These are phyloP conservation scores for Aphelocoma californica DNA, from an alignment of 2,797 vertebrate species.

Conservation along the genomic window DNA sequence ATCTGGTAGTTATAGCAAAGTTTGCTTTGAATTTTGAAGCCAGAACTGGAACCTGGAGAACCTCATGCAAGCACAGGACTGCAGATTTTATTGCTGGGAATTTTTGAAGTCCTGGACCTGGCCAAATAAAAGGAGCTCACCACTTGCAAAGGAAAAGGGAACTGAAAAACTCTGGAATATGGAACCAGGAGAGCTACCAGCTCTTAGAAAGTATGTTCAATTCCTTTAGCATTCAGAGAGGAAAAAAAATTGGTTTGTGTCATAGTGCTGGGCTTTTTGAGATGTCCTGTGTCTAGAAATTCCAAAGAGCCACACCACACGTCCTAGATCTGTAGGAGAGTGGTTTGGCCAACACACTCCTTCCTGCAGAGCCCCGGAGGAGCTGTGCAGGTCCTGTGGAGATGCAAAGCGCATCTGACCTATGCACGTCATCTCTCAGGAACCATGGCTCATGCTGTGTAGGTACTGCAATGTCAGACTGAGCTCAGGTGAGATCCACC, in stretches of 20 bases:
- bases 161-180: background rate
- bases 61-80: background rate
- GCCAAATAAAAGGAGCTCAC: background rate
- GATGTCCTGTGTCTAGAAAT: background rate
- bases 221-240: background rate
- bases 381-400: background rate
- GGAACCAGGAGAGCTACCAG: background rate
- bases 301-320: background rate
- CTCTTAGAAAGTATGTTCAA: background rate
- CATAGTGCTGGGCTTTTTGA: background rate
- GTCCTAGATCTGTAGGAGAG: background rate
- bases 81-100: background rate
- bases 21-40: conserved; percentile 1
- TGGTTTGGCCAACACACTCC: background rate
- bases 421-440: background rate
- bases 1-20: background rate
- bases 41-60: background rate
- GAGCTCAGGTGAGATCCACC: background rate
- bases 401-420: background rate
- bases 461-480: background rate
- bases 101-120: background rate
- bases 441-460: background rate
- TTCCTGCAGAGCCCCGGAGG: background rate
- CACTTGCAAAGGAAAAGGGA: background rate
- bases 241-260: background rate